Percentiles rank a stretch among this genome's conserved stretches.
Conservation (phyloP, 1,140 invertebrate species). For the Cyphomyrmex costatus region DNA sequence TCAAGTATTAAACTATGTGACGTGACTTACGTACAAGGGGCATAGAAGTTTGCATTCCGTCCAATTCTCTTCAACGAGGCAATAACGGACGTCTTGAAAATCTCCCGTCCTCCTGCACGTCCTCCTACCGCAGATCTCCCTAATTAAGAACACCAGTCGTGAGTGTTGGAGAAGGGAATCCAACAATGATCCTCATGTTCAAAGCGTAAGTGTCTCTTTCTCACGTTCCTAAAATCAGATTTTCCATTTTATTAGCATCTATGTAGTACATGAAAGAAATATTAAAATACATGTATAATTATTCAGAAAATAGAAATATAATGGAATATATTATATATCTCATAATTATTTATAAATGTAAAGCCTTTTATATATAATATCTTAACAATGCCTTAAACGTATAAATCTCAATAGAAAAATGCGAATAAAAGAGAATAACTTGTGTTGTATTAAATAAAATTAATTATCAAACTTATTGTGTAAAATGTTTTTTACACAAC, state of each 20-base stretch:
- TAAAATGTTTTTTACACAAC: conserved; percentile 28
- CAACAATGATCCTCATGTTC: not conserved
- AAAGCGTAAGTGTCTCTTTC: not conserved
- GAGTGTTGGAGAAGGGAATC: conserved; percentile 21
- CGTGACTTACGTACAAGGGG: conserved; percentile 27
- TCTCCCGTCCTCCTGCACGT: not conserved
- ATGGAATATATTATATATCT: not conserved
- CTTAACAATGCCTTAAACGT: not conserved
- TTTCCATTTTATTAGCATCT: conserved; percentile 12
- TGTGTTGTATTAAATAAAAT: not conserved
- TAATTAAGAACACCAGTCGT: conserved; percentile 39
- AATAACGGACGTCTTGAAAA: conserved; percentile 42
- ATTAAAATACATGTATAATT: not conserved
- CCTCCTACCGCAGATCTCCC: not conserved
- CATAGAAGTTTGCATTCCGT: conserved; percentile 47
- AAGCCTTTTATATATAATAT: not conserved
- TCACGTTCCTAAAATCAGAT: conserved; percentile 31
- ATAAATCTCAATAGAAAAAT: not conserved
- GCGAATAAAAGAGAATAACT: not conserved
- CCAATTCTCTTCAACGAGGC: conserved; percentile 44
- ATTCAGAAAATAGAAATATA: not conserved
- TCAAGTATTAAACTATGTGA: conserved; percentile 1
- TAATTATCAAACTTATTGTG: not conserved
- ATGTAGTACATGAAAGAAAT: not conserved
- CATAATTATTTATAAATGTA: not conserved